Conservation (phyloP, 1,140 invertebrate species). For the Yoshiicerus persimilis region DNA sequence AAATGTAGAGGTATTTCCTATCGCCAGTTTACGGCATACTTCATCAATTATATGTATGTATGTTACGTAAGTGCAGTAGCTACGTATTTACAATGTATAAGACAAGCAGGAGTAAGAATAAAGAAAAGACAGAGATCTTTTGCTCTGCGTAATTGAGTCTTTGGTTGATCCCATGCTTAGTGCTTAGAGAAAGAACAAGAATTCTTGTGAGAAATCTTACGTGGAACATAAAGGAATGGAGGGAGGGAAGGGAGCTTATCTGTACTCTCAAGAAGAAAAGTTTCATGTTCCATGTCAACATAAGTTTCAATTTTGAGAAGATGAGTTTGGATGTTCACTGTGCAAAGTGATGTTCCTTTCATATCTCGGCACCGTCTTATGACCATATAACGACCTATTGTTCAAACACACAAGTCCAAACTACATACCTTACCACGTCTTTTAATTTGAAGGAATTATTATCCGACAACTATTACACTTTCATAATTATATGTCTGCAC, state of each 20-base stretch:
- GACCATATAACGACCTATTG: neutral
- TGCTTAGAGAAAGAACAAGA: neutral
- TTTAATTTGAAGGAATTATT: neutral
- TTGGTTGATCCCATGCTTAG: slow-evolving; percentile 21
- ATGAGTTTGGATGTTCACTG: neutral
- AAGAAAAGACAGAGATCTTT: slow-evolving; percentile 14
- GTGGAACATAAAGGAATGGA: neutral
- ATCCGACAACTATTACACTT: neutral
- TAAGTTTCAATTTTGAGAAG: slow-evolving; percentile 26
- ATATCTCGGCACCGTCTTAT: neutral
- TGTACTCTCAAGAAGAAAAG: neutral
- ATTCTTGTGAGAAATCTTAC: neutral
- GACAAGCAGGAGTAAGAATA: neutral
- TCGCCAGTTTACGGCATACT: neutral
- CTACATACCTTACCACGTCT: neutral
- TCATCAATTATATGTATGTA: neutral
- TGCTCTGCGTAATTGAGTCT: slow-evolving; percentile 26
- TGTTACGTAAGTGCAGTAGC: too few species aligned
- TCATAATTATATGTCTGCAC: neutral
- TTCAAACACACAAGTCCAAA: neutral
- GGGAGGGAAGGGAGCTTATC: neutral
- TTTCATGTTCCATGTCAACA: slow-evolving; percentile 24
- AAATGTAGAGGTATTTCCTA: neutral
- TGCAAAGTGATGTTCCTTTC: neutral
- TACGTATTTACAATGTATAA: neutral